A percentile compares a stretch with the other conserved stretches of the same genome.
Conservation (phyloP, 2,888 invertebrate species). For the Macrosiphum euphorbiae region DNA sequence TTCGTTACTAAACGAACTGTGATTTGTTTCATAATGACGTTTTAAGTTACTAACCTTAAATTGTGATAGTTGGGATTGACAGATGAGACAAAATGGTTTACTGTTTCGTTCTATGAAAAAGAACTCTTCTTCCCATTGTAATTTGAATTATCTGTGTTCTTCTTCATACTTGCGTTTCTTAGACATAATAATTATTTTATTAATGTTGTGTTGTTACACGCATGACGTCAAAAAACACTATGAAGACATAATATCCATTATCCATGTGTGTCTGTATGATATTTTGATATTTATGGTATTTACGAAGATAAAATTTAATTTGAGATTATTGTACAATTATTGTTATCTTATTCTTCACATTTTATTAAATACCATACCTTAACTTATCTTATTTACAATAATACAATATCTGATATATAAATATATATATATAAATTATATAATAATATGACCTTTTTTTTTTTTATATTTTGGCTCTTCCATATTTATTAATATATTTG, state of each 20-base stretch:
- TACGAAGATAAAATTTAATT: background rate
- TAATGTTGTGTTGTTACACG: background rate
- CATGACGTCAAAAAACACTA: too few relatives aligned
- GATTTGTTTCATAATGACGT: background rate
- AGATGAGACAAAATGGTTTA: conserved; percentile 6
- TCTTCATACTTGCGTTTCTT: background rate
- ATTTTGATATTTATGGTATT: background rate
- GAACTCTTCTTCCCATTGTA: background rate
- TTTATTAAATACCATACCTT: background rate
- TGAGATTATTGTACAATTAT: background rate
- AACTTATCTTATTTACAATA: background rate
- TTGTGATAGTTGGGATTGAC: background rate
- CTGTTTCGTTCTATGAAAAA: conserved; percentile 2
- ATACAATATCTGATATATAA: too few relatives aligned
- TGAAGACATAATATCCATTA: too few relatives aligned
- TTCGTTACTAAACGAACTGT: background rate
- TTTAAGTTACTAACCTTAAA: background rate
- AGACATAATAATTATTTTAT: background rate
- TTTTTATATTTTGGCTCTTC: too few relatives aligned
- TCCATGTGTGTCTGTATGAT: background rate
- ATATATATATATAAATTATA: too few relatives aligned
- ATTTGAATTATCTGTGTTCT: background rate
- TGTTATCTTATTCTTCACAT: background rate
- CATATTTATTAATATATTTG: too few relatives aligned
- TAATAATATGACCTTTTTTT: too few relatives aligned